Evolutionary conservation across 2,113 vertebrate genomes (phyloP), one percentile per base, ranked within the genome.

Genomic region (Electrona antarctica): DNA sequence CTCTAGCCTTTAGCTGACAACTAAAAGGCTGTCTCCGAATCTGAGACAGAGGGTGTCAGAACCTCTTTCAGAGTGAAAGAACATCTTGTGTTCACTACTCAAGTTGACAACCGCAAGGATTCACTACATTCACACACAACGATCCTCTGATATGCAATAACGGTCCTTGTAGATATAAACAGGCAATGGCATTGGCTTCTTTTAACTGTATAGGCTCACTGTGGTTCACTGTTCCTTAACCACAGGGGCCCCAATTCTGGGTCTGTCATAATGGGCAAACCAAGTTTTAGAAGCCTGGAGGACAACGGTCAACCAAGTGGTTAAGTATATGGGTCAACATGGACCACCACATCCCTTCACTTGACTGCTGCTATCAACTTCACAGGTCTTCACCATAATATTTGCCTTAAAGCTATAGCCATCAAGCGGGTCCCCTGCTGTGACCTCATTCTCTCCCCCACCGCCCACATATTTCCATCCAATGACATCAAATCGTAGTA

Each of bases 391-490:
- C 49, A 69, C 69, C 47, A 57, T 67, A 69, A 72, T 56, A 7
- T 69, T 57, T 12, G 29, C 10, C 67, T 69, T 49, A 10, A 49
- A 66, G 82, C 60, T 67, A 69, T 58, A 65, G 58, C 71, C 63
- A 69, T 60, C 54, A 64, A 4, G 33, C 48, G 64, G 60, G 55
- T 73, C 33, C 73, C 69, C 71, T 14, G 4, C 46, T 51, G 69
- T 58, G 76, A 76, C 66, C 77, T 64, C 52, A 2, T 73, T 76
- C 58, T 58, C 66, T 69, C 77, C 68, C 73, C n/a, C 74, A 60
- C 69, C 12, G 66, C 76, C 68, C 54, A 71, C 70, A 59, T 61
- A 28, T 70, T 66, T 71, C 64, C 21, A 55, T 59, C 55, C 69
- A 29, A 7, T 62, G 64, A 74, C 62, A 72, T 80, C n/a, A 67